Base-by-base conservation (phyloP, 2,888 invertebrate genomes). In the Aspidapion aeneum region DNA sequence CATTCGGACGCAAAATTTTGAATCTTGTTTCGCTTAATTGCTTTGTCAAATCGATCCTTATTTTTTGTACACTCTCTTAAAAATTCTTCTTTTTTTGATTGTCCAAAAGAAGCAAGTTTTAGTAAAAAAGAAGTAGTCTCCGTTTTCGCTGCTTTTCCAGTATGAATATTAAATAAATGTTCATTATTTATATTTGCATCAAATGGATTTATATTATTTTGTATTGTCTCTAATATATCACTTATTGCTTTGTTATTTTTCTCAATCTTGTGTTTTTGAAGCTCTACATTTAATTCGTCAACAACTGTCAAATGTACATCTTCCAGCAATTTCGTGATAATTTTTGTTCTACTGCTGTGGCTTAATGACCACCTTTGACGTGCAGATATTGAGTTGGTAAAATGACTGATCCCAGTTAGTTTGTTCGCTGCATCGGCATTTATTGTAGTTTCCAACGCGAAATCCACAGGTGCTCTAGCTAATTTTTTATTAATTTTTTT, bases 111-210 rank as follows among this genome's bases (percentile, higher is more conserved):
- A 60, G 71, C 68, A 57, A 71, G 57, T 66, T 70, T 69, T 9
- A 71, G 57, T 55, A 74, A 65, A 60, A 68, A 73, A 17, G 68
- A 50, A 18, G 61, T 50, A 21, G 70, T 66, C 21, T 58, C 55
- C 50, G 55, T 48, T 54, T 63, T 61, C 21, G 68, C 70, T 19
- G 69, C 70, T 65, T 66, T 67, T 55, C 71, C 71, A 22, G 64
- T 69, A 21, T 66, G 65, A 57, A 74, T 72, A 67, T 73, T 74
- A 55, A 67, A 70, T 17, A 73, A 61, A 52, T 61, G 57, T 56
- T 68, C 55, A 58, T 51, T 49, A 55, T 66, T 63, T 50, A 67
- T 20, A 16, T 21, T 51, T 35, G 58, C 2, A 64, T 62, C 61
- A 48, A 68, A 68, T 50, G 66, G 63, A 49, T 68, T 66, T 20